These are phyloP conservation scores for Zootoca vivipara DNA, from an alignment of 2,113 vertebrate genomes.

Conservation along the genomic window DNA sequence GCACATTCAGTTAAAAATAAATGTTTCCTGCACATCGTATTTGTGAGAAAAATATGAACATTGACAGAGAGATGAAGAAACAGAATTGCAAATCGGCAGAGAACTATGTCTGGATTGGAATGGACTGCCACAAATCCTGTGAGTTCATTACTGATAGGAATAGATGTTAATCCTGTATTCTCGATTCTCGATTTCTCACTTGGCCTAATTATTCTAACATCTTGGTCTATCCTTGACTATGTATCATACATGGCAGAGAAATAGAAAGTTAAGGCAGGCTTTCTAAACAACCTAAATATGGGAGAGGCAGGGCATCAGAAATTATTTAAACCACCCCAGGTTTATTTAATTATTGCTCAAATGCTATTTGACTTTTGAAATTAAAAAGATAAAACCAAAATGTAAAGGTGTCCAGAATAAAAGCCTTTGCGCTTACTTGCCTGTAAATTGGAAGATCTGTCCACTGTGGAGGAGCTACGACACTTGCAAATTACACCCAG, in stretches of 20 bases:
- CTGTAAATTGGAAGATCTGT: no score
- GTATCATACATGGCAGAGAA: not conserved
- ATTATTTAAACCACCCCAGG: not conserved
- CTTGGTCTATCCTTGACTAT: not conserved
- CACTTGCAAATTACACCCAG: no score
- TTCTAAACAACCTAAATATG: slow-evolving; percentile 12
- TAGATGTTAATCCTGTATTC: not conserved
- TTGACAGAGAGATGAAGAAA: not conserved
- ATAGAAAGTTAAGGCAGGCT: slow-evolving; percentile 2
- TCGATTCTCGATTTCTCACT: not conserved
- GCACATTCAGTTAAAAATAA: slow-evolving; percentile 6
- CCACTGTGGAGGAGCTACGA: no score
- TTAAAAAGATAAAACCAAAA: no score
- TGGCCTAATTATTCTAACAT: slow-evolving; percentile 22
- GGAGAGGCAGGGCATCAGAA: not conserved
- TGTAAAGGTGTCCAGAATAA: no score
- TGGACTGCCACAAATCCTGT: not conserved
- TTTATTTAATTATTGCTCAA: not conserved
- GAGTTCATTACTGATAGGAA: not conserved
- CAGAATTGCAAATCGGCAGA: slow-evolving; percentile 7
- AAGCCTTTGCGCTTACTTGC: no score
- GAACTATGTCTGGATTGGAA: not conserved
- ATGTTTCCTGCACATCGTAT: not conserved
- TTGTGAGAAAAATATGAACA: slow-evolving; percentile 26
- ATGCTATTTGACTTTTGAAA: not conserved